Conservation (phyloP, 2,113 vertebrate species). For the Charadrius vociferus region DNA sequence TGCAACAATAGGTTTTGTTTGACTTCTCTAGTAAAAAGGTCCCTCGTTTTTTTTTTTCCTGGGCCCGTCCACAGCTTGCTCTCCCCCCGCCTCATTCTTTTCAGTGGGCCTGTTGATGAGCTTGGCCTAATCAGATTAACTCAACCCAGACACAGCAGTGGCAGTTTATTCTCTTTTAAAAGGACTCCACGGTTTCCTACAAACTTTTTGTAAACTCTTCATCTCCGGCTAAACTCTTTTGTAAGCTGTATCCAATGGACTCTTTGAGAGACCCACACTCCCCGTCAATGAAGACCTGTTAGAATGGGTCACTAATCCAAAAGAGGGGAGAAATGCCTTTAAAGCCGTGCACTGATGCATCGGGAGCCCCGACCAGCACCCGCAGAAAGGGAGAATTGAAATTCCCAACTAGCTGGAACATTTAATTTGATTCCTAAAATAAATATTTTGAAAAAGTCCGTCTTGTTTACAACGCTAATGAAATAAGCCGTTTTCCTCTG, state of each 20-base stretch:
- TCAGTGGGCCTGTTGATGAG: constrained; percentile 87
- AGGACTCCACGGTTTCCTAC: constrained; percentile 82
- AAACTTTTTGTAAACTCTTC: constrained; percentile 84
- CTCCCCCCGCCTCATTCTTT: constrained; percentile 76
- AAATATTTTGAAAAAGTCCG: constrained; percentile 67
- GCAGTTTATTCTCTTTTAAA: constrained; percentile 90
- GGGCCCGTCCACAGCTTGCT: constrained; percentile 75
- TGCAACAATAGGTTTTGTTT: constrained; percentile 82
- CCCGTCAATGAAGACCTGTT: constrained; percentile 83
- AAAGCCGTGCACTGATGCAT: constrained; percentile 84
- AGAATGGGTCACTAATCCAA: constrained; percentile 90
- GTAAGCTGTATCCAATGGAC: constrained; percentile 80
- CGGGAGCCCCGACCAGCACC: constrained; percentile 77
- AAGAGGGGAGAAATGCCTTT: constrained; percentile 82
- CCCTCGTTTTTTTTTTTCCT: constrained; percentile 48
- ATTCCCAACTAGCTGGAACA: constrained; percentile 80
- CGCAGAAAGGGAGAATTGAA: constrained; percentile 74
- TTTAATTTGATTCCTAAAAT: constrained; percentile 77
- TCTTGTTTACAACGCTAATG: constrained; percentile 78
- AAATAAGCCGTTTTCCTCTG: constrained; percentile 57
- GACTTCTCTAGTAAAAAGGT: constrained; percentile 75
- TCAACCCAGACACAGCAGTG: constrained; percentile 86
- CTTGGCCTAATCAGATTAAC: constrained; percentile 96
- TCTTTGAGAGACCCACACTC: constrained; percentile 83
- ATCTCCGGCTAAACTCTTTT: constrained; percentile 83